Evolutionary conservation across 2,888 invertebrate species (phyloP).

Genomic region (Antitype chi): DNA sequence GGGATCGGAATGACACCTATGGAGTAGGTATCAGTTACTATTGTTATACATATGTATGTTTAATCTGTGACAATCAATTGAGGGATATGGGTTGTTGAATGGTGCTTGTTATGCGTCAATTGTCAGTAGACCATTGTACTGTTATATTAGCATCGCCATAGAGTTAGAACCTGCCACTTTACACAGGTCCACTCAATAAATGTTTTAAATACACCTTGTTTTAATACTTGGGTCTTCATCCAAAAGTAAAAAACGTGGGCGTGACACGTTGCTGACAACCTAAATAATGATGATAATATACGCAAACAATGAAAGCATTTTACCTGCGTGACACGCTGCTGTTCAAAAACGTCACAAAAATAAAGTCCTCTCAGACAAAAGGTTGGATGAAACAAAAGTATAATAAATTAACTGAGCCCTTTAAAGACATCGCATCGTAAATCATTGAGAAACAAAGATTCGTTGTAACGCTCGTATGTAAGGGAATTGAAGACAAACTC

Average conservation of each 20-base stretch:
- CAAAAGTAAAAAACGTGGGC: constrained; percentile 7
- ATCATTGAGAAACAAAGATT: constrained; percentile 64
- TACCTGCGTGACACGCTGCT: constrained; percentile 33
- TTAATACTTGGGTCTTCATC: background rate
- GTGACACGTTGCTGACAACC: constrained; percentile 27
- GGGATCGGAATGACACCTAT: constrained; percentile 9
- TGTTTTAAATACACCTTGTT: background rate
- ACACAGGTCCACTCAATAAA: background rate
- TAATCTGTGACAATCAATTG: constrained; percentile 46
- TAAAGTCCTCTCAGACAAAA: constrained; percentile 57
- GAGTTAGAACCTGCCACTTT: constrained; percentile 4
- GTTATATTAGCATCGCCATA: constrained; percentile 12
- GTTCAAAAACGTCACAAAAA: constrained; percentile 51
- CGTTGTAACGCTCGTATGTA: constrained; percentile 48
- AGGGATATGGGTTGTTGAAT: constrained; percentile 47
- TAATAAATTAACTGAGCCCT: constrained; percentile 64
- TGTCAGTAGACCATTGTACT: constrained; percentile 37
- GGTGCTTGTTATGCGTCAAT: constrained; percentile 43
- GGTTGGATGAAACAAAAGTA: constrained; percentile 63
- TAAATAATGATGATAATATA: constrained; percentile 39
- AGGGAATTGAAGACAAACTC: constrained; percentile 55
- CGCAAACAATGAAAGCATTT: constrained; percentile 46
- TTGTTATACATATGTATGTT: constrained; percentile 30
- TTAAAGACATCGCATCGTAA: constrained; percentile 64
- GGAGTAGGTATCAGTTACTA: constrained; percentile 19